A percentile compares a stretch with the other conserved stretches of the same genome.
These are phyloP conservation scores for Hipparchia semele DNA, from an alignment of 2,888 invertebrate genomes.

Conservation along the genomic window DNA sequence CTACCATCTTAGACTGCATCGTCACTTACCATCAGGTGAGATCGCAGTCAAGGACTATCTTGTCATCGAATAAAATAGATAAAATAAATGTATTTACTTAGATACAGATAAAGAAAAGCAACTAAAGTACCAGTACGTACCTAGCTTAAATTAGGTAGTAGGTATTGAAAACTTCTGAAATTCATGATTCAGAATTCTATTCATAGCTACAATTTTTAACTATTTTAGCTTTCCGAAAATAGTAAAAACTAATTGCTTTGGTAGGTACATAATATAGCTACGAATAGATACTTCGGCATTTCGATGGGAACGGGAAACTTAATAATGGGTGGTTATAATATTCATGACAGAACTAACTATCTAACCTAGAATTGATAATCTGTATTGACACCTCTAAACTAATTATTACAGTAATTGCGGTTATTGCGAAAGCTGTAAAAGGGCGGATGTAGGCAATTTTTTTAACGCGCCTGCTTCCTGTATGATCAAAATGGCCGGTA, in stretches of 20 bases:
- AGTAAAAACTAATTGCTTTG: too few relatives aligned
- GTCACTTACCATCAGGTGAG: too few relatives aligned
- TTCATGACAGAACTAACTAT: conserved; percentile 7
- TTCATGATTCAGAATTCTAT: too few relatives aligned
- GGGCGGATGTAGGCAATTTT: conserved; percentile 76
- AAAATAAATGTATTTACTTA: background rate
- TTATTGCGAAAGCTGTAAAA: conserved; percentile 67
- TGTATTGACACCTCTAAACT: conserved; percentile 50
- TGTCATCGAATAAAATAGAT: too few relatives aligned
- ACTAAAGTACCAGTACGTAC: background rate
- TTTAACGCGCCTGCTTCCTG: conserved; percentile 78
- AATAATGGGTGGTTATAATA: conserved; percentile 3
- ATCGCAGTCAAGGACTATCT: too few relatives aligned
- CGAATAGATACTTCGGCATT: too few relatives aligned
- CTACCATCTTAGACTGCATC: too few relatives aligned
- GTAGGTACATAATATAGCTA: too few relatives aligned
- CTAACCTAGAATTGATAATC: conserved; percentile 15
- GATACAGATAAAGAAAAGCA: background rate
- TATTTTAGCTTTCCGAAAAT: too few relatives aligned
- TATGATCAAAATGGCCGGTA: conserved; percentile 52
- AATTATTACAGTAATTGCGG: conserved; percentile 56
- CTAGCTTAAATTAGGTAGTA: too few relatives aligned
- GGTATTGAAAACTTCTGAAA: background rate
- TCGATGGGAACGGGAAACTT: background rate
- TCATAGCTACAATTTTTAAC: too few relatives aligned